Evolutionary conservation across 2,797 vertebrate species (phyloP).

Genomic region (Peromyscus attwateri): DNA sequence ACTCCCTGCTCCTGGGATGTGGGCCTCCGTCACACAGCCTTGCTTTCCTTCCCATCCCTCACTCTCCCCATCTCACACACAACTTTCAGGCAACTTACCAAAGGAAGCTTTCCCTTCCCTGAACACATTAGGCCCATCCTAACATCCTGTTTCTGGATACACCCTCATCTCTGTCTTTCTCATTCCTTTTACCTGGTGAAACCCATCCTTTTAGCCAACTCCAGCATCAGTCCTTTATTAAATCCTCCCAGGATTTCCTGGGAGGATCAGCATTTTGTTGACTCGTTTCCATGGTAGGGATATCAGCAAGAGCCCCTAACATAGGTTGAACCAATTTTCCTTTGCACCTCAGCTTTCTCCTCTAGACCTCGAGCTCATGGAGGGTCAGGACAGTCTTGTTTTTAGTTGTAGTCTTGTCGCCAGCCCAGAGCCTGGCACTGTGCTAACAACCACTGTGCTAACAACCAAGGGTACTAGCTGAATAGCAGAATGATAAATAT

Average conservation of each 20-base stretch:
- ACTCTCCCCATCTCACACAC: rapidly evolving
- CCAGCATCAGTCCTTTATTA: neutral
- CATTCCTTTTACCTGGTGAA: neutral
- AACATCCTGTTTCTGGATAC: too few relatives aligned
- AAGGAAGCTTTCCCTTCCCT: neutral
- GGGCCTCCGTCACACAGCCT: neutral
- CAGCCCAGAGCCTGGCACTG: neutral
- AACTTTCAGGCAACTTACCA: neutral
- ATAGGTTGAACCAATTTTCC: neutral
- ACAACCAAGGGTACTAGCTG: neutral
- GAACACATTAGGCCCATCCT: neutral
- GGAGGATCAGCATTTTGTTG: neutral
- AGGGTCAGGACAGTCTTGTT: neutral
- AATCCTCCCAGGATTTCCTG: slow-evolving; percentile 13
- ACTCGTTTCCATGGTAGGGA: neutral
- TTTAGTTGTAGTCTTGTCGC: neutral
- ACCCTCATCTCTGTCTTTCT: neutral
- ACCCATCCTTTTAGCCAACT: neutral
- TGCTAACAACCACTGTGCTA: neutral
- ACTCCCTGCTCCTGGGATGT: neutral
- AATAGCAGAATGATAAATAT: neutral
- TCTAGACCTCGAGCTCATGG: neutral
- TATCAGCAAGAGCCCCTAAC: neutral
- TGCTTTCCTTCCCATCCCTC: neutral
- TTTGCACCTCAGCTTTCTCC: neutral